A percentile compares a stretch with the other conserved stretches of the same genome.
Conservation (phyloP, 2,888 invertebrate genomes). For the Seira musarum region DNA sequence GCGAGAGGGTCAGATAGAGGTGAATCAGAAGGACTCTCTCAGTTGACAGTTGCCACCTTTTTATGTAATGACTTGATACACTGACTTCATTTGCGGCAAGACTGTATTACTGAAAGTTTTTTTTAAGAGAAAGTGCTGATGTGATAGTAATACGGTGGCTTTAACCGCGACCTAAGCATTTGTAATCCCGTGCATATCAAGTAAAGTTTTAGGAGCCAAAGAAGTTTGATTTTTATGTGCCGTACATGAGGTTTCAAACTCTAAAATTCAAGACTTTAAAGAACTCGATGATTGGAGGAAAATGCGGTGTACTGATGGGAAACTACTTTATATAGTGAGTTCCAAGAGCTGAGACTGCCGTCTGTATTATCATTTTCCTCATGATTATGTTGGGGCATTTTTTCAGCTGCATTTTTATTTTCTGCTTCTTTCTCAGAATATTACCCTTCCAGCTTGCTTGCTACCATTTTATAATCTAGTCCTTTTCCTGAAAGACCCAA, state of each 20-base stretch:
- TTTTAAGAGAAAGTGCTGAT: too few relatives aligned
- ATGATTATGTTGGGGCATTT: background rate
- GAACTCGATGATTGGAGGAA: background rate
- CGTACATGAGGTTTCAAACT: background rate
- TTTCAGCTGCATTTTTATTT: constrained; percentile 36
- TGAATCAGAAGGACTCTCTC: background rate
- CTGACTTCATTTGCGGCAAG: background rate
- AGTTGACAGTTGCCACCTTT: background rate
- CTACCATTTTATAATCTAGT: constrained; percentile 39
- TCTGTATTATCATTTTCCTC: too few relatives aligned
- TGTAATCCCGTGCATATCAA: too few relatives aligned
- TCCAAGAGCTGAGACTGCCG: too few relatives aligned
- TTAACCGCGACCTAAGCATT: too few relatives aligned
- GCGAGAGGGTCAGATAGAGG: background rate
- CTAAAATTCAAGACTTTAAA: background rate
- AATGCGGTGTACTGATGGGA: background rate
- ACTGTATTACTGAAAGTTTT: too few relatives aligned
- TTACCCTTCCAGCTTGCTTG: constrained; percentile 31
- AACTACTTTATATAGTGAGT: too few relatives aligned
- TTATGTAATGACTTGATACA: background rate
- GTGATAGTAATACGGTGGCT: too few relatives aligned
- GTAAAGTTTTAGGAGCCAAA: background rate
- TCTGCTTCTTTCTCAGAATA: constrained; percentile 6
- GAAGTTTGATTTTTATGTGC: background rate
- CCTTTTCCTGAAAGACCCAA: constrained; percentile 44